Percentiles rank a stretch among this genome's conserved stretches.
Conservation (phyloP, 53 echinoderm and acorn worm genomes). For the Holothuria scabra region DNA sequence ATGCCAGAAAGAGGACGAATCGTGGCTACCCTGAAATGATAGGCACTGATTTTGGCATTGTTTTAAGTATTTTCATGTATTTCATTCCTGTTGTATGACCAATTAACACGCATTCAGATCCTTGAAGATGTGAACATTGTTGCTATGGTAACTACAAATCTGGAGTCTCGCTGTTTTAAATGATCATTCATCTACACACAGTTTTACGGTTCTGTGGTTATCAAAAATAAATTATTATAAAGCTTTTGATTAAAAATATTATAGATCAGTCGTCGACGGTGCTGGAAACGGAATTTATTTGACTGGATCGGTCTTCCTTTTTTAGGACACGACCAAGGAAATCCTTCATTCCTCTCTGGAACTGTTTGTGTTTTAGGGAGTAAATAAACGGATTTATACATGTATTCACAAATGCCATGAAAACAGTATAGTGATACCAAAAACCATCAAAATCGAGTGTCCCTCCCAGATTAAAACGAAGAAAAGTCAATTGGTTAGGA, state of each 20-base stretch:
- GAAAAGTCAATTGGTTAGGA: constrained; percentile 90
- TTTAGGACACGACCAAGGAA: constrained; percentile 47
- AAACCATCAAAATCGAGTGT: constrained; percentile 70
- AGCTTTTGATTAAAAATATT: not conserved
- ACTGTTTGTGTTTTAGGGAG: constrained; percentile 79
- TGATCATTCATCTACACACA: no score
- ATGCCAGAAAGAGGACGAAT: no score
- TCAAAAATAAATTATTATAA: no score
- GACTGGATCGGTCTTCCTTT: constrained; percentile 12
- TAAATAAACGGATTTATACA: constrained; percentile 90
- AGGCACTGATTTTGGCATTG: no score
- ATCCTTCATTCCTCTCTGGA: constrained; percentile 69
- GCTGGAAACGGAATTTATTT: constrained; percentile 28
- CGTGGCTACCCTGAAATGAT: no score
- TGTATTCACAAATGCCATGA: constrained; percentile 82
- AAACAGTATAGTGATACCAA: constrained; percentile 87
- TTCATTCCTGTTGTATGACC: no score
- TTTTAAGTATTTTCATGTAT: no score
- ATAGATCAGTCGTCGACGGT: constrained; percentile 15
- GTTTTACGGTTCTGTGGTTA: no score
- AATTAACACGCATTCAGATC: no score
- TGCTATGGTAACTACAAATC: no score
- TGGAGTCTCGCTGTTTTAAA: no score
- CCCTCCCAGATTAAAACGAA: constrained; percentile 91
- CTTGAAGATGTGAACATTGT: no score